Base-by-base conservation (phyloP, 2,113 vertebrate species). In the Poicephalus meyeri region DNA sequence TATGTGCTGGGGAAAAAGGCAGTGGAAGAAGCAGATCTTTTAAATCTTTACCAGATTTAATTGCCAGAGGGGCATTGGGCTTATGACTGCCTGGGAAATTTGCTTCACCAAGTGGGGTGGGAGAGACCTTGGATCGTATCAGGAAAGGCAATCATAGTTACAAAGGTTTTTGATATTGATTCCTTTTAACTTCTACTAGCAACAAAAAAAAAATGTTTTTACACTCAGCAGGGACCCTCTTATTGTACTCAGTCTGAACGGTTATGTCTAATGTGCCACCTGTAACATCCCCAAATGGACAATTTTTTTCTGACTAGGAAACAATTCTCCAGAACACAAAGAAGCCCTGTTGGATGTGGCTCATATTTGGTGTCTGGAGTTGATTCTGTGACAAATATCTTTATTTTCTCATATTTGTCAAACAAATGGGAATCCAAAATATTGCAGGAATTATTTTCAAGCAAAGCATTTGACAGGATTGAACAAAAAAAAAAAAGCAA, bases 301-400 rank as follows among this genome's bases (percentile, higher is more conserved):
- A 16, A 1, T 55, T 39, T 55, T 16, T 13, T 63, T 71, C 50
- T 1, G 5, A 5, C 20, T 8, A 18, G 85, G 60, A 63, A 80
- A 71, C 5, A 13, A 16, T 42, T 52, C 42, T 66, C 35, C 1
- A 5, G 47, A 47, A 49, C 63, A 31, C 19, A 20, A 26, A 71
- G 42, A 37, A 0, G 15, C 44, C 28, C 9, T 44, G 2, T 13
- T 7, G 2, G 66, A 69, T 2, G 21, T 42, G 56, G 35, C 35
- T 89, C 29, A 2, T 1, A 5, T 58, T 89, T 13, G 6, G 13
- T 39, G 88, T 42, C 82, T 76, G 77, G 26, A 39, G 46, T 8
- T 66, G 80, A 61, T 42, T 88, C 68, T 71, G 10, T 61, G 91
- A 90, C 86, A 95, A 96, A 95, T 90, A 76, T 49, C 85, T 94